Conservation (phyloP, 1,140 invertebrate species). For the Nautilus pompilius region DNA sequence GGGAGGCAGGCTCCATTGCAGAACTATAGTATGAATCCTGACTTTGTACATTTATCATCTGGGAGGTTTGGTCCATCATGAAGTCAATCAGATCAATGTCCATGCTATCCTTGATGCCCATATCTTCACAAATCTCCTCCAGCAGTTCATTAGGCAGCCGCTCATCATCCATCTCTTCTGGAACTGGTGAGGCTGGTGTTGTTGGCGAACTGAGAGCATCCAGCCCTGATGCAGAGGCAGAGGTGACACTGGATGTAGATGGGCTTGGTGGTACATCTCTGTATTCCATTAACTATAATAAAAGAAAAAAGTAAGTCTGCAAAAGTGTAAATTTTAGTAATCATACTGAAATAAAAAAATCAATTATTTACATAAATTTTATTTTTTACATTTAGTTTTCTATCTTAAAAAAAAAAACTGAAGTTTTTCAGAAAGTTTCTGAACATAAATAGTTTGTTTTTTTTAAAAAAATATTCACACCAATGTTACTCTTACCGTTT, state of each 20-base stretch:
- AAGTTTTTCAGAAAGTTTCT: too few species aligned
- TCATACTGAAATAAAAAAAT: too few species aligned
- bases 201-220: slow-evolving; percentile 36
- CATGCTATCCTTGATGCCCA: slow-evolving; percentile 54
- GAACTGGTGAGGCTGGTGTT: slow-evolving; percentile 12
- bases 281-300: slow-evolving; percentile 48
- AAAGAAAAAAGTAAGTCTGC: not conserved
- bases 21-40: not conserved
- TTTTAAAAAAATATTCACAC: too few species aligned
- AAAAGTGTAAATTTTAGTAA: too few species aligned
- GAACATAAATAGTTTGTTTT: too few species aligned
- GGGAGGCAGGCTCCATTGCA: too few species aligned
- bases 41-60: not conserved
- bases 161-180: slow-evolving; percentile 41
- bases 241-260: slow-evolving; percentile 34
- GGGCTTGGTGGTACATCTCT: slow-evolving; percentile 43
- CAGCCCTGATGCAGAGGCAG: slow-evolving; percentile 19
- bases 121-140: slow-evolving; percentile 54
- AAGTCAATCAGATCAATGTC: slow-evolving; percentile 54
- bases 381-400: too few species aligned
- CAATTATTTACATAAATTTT: too few species aligned
- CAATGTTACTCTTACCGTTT: too few species aligned
- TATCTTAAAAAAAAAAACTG: too few species aligned
- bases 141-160: slow-evolving; percentile 52
- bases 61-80: slow-evolving; percentile 32